Evolutionary conservation across 2,797 vertebrate species (phyloP).

Genomic region (Florisuga fusca): DNA sequence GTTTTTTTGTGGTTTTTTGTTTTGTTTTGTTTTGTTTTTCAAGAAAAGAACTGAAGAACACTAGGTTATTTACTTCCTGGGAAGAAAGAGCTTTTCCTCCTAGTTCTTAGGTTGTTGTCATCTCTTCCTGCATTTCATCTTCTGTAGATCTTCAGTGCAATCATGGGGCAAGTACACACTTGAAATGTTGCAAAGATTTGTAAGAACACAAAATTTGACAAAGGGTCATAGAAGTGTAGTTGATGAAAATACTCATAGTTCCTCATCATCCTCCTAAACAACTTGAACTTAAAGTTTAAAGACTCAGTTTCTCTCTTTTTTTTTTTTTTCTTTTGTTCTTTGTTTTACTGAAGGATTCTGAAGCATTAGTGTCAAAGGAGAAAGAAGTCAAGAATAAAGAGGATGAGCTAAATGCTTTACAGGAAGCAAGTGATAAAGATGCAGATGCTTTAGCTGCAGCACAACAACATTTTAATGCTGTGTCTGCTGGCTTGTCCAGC

Average conservation of each 20-base stretch:
- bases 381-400: conserved; percentile 84
- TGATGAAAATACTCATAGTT: neutral
- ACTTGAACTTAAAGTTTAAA: neutral
- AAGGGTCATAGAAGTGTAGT: neutral
- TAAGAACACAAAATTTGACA: neutral
- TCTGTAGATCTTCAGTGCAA: neutral
- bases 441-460: conserved; percentile 81
- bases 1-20: neutral
- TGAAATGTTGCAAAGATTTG: neutral
- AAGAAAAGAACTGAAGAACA: neutral
- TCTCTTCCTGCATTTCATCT: neutral
- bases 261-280: neutral
- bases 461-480: conserved; percentile 90
- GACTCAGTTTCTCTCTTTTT: neutral
- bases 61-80: neutral
- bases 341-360: conserved; percentile 85
- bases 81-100: neutral
- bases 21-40: neutral
- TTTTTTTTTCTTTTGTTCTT: neutral
- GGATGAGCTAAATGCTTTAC: conserved; percentile 79
- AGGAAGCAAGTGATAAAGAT: conserved; percentile 85
- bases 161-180: neutral
- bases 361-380: conserved; percentile 87
- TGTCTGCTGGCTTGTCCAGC: conserved; percentile 91
- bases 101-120: neutral